Conservation (phyloP, 2,113 vertebrate species). For the Oenanthe oenanthe region DNA sequence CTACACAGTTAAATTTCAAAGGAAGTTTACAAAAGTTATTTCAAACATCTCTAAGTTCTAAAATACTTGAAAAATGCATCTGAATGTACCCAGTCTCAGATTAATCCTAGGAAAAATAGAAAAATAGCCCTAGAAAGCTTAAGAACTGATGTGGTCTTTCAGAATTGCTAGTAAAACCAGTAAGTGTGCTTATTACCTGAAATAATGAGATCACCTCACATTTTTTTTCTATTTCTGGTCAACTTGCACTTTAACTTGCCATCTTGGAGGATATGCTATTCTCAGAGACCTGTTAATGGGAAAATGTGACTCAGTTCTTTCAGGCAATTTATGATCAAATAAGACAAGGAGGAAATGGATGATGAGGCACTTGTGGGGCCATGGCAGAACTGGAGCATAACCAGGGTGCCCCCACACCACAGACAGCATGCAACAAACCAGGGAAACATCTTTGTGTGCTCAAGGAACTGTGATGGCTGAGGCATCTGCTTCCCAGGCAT, state of each 20-base stretch:
- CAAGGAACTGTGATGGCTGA: background rate
- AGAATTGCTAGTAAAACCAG: background rate
- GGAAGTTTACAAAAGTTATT: background rate
- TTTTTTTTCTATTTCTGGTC: background rate
- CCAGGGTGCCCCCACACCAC: background rate
- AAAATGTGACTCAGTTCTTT: background rate
- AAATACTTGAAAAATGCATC: background rate
- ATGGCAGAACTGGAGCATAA: background rate
- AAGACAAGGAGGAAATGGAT: background rate
- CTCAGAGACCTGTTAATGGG: background rate
- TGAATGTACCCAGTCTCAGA: background rate
- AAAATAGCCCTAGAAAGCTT: background rate
- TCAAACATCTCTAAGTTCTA: background rate
- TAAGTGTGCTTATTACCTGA: background rate
- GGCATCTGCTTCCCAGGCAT: background rate
- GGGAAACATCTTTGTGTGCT: background rate
- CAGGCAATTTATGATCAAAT: background rate
- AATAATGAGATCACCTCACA: background rate
- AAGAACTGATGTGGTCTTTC: background rate
- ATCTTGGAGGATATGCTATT: background rate
- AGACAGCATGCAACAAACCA: background rate
- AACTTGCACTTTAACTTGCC: background rate
- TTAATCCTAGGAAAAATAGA: background rate
- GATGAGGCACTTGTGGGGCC: background rate
- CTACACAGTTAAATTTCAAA: background rate